These are phyloP conservation scores for Atrina japonica DNA, from an alignment of 2,888 invertebrate genomes.

Conservation along the genomic window DNA sequence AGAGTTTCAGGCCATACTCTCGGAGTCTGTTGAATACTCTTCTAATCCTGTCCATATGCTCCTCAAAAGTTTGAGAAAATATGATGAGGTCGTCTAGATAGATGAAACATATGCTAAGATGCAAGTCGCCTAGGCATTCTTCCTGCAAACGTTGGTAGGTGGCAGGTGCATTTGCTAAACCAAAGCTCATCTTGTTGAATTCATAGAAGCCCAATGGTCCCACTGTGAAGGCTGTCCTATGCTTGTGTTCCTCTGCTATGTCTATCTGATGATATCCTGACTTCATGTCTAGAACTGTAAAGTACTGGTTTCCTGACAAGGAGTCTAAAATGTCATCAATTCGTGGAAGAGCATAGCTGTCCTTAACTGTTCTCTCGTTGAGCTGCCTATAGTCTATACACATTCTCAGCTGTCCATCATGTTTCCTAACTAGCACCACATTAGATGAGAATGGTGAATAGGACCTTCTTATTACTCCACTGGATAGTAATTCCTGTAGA, in stretches of 20 bases:
- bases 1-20: conserved; percentile 26
- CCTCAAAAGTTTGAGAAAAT: conserved; percentile 40
- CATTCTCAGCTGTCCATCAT: not conserved
- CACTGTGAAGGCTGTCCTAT: conserved; percentile 22
- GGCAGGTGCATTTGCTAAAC: conserved; percentile 7
- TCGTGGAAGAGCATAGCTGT: conserved; percentile 10
- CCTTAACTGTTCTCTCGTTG: conserved; percentile 4
- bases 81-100: no score
- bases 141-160: not conserved
- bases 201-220: conserved; percentile 22
- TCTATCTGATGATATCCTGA: conserved; percentile 22
- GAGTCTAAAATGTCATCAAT: conserved; percentile 8
- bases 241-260: conserved; percentile 6
- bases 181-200: conserved; percentile 13
- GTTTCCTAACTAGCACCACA: conserved; percentile 6
- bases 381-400: conserved; percentile 19
- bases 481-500: conserved; percentile 3
- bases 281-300: conserved; percentile 17
- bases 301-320: conserved; percentile 11
- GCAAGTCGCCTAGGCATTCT: no score
- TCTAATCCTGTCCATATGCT: conserved; percentile 29
- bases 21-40: conserved; percentile 30
- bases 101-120: no score
- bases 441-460: not conserved
- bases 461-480: conserved; percentile 5